A percentile compares a stretch with the other conserved stretches of the same genome.
Conservation (phyloP, 2,113 vertebrate species). For the Oryctolagus cuniculus region mOryCun1.1 NC_091450.1:31278001-31278500, state of each 20-base stretch:
- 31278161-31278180: background rate
- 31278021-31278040: background rate
- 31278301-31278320: background rate
- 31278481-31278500: background rate
- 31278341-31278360: background rate
- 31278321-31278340: conserved; percentile 59
- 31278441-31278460: background rate
- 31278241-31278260: background rate
- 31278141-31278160: background rate
- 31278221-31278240: background rate
- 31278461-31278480: background rate
- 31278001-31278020: background rate
- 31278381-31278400: background rate
- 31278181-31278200: background rate
- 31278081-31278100: background rate
- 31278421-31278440: background rate
- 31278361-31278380: background rate
- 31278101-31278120: background rate
- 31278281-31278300: background rate
- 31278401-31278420: background rate
- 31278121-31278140: background rate
- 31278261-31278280: background rate
- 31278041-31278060: background rate
- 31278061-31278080: background rate
- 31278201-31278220: background rate